Base-by-base conservation (phyloP, 2,888 invertebrate genomes). In the Leuctra nigra region DNA sequence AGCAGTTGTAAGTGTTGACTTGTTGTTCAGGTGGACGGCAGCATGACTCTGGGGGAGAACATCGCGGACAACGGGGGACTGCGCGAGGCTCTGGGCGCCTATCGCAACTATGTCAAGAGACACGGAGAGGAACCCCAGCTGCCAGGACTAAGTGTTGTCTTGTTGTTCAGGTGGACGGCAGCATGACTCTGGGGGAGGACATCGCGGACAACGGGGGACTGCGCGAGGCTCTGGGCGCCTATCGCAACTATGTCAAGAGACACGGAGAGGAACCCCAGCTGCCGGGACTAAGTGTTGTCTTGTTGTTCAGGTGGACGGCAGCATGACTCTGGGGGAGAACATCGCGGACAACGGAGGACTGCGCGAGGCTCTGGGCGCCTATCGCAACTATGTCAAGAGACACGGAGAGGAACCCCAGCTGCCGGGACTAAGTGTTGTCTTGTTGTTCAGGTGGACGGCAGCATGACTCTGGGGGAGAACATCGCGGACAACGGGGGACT, bases 31-130 rank as follows among this genome's bases (percentile, higher is more conserved):
- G 77, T 90, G 29, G 79, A 88, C 66, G 91, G 90, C 0, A 81
- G 82, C 63, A 73, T 80, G 60, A 91, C 90, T 0, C 71, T 91
- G 55, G 87, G 84, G 1, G 90, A 91, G 72, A 91, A 91, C 65
- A 84, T 91, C 60, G 90, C 90, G 0, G 90, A 91, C 67, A 90
- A 90, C 66, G 90, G 89, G 0, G 91, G 90, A 0, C 72, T 91
- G 50, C 78, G 84, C 52, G 86, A 88, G 68, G 86, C 90, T 0
- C 78, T 80, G 33, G 72, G 77, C 38, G 90, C 88, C 0, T 82
- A 89, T 63, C 75, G 77, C 59, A 75, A 77, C 53, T 86, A 81
- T 66, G 72, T 79, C 48, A 68, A 71, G 44, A 73, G 74, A 56
- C 69, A 75, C 64, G 84, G 84, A 0, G 62, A 64, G 9, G 89